Evolutionary conservation across 2,888 invertebrate genomes (phyloP).

Genomic region (Drosophila paucipuncta): DNA sequence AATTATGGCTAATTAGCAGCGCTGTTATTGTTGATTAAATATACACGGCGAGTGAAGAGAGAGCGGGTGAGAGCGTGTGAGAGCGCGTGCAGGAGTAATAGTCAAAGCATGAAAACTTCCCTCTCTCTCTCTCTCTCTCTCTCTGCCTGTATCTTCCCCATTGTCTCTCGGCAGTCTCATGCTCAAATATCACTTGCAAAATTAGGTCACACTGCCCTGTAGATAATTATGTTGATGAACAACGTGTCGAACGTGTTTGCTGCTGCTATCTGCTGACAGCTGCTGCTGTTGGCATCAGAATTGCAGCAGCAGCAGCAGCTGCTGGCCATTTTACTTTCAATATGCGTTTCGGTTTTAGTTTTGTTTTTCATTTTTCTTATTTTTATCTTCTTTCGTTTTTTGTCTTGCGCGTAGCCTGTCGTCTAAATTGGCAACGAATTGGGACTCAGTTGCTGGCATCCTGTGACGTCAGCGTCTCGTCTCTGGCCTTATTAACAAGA

Average conservation of each 20-base stretch:
- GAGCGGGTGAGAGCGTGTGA: constrained; percentile 16
- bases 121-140: background rate
- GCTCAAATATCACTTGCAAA: constrained; percentile 74
- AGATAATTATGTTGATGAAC: constrained; percentile 64
- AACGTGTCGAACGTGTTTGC: constrained; percentile 78
- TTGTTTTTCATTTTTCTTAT: background rate
- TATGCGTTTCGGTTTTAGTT: constrained; percentile 50
- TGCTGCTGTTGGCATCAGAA: constrained; percentile 21
- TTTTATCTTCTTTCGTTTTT: background rate
- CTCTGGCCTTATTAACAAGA: constrained; percentile 33
- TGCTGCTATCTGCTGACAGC: constrained; percentile 25
- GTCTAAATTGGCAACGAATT: constrained; percentile 46
- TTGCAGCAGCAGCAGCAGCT: constrained; percentile 54
- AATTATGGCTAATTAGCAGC: constrained; percentile 76
- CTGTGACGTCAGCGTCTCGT: constrained; percentile 51
- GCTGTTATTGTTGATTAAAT: constrained; percentile 68
- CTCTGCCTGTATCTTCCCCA: background rate
- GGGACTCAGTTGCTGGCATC: constrained; percentile 45
- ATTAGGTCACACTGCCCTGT: constrained; percentile 67
- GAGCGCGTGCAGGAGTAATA: constrained; percentile 10
- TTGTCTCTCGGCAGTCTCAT: constrained; percentile 4
- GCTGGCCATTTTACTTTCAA: constrained; percentile 77
- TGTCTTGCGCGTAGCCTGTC: background rate
- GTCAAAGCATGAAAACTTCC: constrained; percentile 10
- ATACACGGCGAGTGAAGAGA: constrained; percentile 21